A percentile compares a stretch with the other conserved stretches of the same genome.
phyloP scores from a whole-genome alignment of 2,888 invertebrate genomes.

The Drosophila meridionalis region DNA sequence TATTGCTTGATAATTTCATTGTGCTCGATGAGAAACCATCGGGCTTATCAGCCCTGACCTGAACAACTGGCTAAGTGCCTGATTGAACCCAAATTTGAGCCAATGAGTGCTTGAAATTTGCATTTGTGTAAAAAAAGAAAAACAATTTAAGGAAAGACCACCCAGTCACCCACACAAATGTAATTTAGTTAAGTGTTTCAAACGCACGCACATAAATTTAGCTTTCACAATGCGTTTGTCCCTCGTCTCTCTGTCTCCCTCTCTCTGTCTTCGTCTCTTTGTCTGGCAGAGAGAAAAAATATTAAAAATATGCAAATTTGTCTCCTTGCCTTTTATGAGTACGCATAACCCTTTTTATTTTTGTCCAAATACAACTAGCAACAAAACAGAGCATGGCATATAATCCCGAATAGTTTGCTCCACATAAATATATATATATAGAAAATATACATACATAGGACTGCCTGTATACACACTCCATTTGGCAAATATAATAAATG shows the following conservation, averaged over 20 bases:
- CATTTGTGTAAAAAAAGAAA: constrained; percentile 51
- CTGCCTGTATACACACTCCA: constrained; percentile 57
- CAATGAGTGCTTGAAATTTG: constrained; percentile 48
- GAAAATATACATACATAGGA: neutral
- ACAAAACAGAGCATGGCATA: constrained; percentile 34
- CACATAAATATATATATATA: constrained; percentile 1
- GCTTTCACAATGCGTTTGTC: constrained; percentile 35
- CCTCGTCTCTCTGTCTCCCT: neutral
- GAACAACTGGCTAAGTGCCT: constrained; percentile 22
- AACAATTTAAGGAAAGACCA: constrained; percentile 53
- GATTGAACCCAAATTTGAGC: constrained; percentile 39
- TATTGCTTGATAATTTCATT: constrained; percentile 1
- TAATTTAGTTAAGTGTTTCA: constrained; percentile 79
- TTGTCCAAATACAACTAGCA: constrained; percentile 46
- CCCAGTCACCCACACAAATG: constrained; percentile 57
- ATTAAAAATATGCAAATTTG: constrained; percentile 79
- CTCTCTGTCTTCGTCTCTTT: constrained; percentile 16
- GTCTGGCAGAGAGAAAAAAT: constrained; percentile 55
- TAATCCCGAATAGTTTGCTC: constrained; percentile 46
- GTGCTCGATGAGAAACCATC: neutral
- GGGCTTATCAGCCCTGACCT: constrained; percentile 1
- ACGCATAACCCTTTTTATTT: constrained; percentile 71
- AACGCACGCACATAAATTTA: constrained; percentile 73
- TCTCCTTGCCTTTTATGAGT: constrained; percentile 59
- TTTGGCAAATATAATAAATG: constrained; percentile 78